Base-by-base conservation (phyloP, 2,888 invertebrate genomes). In the Drosophila bunnanda region DNA sequence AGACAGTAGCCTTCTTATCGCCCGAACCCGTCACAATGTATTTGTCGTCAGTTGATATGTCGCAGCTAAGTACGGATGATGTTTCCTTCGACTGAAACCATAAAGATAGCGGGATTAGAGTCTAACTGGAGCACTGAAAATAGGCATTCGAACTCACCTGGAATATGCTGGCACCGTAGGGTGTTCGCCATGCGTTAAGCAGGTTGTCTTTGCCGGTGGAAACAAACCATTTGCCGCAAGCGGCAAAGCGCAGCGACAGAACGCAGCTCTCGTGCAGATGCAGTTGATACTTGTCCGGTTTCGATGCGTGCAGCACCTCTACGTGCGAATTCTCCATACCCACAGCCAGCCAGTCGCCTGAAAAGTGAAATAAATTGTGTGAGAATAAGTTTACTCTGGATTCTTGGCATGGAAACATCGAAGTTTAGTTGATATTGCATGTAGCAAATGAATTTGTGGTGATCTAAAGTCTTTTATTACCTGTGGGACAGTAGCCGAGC, bases 241-340 rank as follows among this genome's bases (percentile, higher is more conserved):
- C 96, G 54, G 99, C 98, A 93, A 99, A 99, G 92, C 97, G 95
- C 76, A 99, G 94, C 77, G 98, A 98, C 68, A 99, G 94, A 43
- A 99, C 99, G 93, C 99, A 99, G 83, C 97, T 97, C 93, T 99
- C 99, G 93, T 99, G 99, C 86, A 98, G 94, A 91, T 98, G 96
- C 71, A 99, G 94, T 93, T 98, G 98, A 93, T 99, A 99, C 92
- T 98, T 97, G 93, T 99, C 98, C 28, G 96, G 96, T 93, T 98
- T 98, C 88, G 95, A 95, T 76, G 97, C 96, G 93, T 97, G 96
- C 61, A 98, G 93, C 39, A 99, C 98, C 92, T 99, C 99, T 74
- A 99, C 98, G 92, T 98, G 97, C 8, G 97, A 98, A 93, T 98
- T 98, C 94, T 99, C 98, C 98, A 99, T 98, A 82, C 99, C 99